Evolutionary conservation across 2,113 vertebrate genomes (phyloP), one percentile per base, ranked within the genome.

Genomic region (Porphyrio hochstetteri): DNA sequence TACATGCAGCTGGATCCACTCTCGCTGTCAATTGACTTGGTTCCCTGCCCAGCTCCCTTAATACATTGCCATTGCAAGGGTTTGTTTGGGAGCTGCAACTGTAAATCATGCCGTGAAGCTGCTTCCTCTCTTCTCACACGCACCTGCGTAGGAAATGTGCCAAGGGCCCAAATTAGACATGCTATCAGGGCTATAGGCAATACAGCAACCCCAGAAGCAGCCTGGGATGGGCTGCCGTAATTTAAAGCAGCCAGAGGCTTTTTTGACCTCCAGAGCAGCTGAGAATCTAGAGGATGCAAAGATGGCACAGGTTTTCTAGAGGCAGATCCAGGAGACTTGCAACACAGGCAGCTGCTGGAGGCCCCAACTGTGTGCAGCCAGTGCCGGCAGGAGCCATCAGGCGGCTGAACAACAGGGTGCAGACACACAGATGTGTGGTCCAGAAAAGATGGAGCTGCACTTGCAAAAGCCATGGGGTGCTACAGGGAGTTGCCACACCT

Each of bases 381-480:
- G 21, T 3, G 29, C 50, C 1, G 0, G 23, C 28, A 69, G 21
- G 9, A 82, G 76, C 40, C 60, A 61, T 25, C 0, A 1, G 48
- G 40, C 7, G 56, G 88, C 56, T 53, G 72, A 24, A 61, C 28
- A 2, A 25, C 25, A 6, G 53, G 40, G 19, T 35, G 21, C 36
- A 63, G 52, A 16, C 0, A 0, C 0, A 0, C 23, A 7, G 0
- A 31, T 12, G 17, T 52, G 38, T 9, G 12, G n/a, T 35, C n/a
- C 20, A 13, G 13, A 65, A 40, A 44, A 55, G 56, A 42, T 13
- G 0, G 0, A 92, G 20, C 10, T 31, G 35, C 48, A 4, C 55
- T 77, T 40, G 17, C 31, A 72, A 50, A 93, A 86, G 28, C 14
- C 36, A 1, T 5, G 18, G 31, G 19, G n/a, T 57, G 24, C 27